Conservation (phyloP, 1,140 invertebrate species). For the Drosophila virilis region DNA sequence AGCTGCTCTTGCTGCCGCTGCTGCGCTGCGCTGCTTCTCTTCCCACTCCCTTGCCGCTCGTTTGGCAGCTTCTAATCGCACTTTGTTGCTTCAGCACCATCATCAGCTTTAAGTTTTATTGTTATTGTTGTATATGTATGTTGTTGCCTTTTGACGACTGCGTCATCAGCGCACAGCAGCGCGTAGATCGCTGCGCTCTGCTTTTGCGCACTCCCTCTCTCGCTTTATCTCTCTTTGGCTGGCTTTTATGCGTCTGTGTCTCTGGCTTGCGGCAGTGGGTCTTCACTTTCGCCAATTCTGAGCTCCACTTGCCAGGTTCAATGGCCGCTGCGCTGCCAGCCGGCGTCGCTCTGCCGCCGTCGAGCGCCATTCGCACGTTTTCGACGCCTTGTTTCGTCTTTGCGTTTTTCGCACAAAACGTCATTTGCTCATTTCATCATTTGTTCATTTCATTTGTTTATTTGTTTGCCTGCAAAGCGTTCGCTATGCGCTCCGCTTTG, state of each 20-base stretch:
- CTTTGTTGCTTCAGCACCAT: constrained; percentile 74
- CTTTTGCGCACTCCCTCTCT: constrained; percentile 17
- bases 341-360: constrained; percentile 24
- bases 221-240: constrained; percentile 4
- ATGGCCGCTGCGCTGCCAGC: constrained; percentile 51
- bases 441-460: constrained; percentile 49
- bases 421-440: constrained; percentile 18
- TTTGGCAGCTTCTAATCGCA: constrained; percentile 61
- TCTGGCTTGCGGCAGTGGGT: constrained; percentile 75
- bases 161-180: constrained; percentile 53
- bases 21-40: constrained; percentile 6
- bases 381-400: constrained; percentile 34
- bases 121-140: constrained; percentile 42
- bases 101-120: constrained; percentile 62
- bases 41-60: constrained; percentile 1
- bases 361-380: constrained; percentile 77
- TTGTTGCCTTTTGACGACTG: constrained; percentile 63
- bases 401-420: constrained; percentile 1
- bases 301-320: constrained; percentile 78
- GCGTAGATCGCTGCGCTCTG: constrained; percentile 22
- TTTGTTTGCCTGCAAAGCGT: constrained; percentile 48
- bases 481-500: constrained; percentile 47
- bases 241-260: constrained; percentile 33
- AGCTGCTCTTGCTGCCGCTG: not conserved
- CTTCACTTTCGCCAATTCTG: constrained; percentile 83